Conservation (phyloP, 2,113 vertebrate species). For the Leucosticte australis region DNA sequence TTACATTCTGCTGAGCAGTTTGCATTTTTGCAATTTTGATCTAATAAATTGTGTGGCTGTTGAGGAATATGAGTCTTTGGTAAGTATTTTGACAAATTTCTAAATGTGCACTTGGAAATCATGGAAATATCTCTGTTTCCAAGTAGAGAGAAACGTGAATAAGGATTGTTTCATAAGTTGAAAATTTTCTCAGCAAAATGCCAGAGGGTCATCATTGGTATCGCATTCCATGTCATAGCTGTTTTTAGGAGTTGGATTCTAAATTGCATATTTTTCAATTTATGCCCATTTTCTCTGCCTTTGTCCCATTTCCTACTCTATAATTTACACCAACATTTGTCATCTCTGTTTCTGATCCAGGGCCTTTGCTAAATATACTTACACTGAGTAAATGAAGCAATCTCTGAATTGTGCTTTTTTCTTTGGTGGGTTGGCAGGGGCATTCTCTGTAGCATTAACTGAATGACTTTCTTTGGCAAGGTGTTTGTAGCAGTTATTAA, state of each 20-base stretch:
- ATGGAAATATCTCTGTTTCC: neutral
- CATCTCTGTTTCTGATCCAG: neutral
- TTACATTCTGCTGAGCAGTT: neutral
- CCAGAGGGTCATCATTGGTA: neutral
- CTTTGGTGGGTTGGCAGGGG: neutral
- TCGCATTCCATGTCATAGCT: neutral
- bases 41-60: neutral
- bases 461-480: conserved; percentile 8
- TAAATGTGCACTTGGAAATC: neutral
- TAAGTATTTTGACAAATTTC: neutral
- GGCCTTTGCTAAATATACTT: conserved; percentile 3
- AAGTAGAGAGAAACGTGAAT: neutral
- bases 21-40: neutral
- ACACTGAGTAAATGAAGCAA: neutral
- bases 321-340: neutral
- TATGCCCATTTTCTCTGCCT: neutral
- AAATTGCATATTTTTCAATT: neutral
- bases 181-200: neutral
- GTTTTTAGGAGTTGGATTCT: neutral
- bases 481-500: conserved; percentile 12
- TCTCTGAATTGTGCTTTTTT: neutral
- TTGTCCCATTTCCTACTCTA: neutral
- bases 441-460: conserved; percentile 1
- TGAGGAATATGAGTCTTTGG: neutral
- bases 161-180: neutral